phyloP scores from a whole-genome alignment of 2,888 invertebrate genomes.

The Noctua janthina region DNA sequence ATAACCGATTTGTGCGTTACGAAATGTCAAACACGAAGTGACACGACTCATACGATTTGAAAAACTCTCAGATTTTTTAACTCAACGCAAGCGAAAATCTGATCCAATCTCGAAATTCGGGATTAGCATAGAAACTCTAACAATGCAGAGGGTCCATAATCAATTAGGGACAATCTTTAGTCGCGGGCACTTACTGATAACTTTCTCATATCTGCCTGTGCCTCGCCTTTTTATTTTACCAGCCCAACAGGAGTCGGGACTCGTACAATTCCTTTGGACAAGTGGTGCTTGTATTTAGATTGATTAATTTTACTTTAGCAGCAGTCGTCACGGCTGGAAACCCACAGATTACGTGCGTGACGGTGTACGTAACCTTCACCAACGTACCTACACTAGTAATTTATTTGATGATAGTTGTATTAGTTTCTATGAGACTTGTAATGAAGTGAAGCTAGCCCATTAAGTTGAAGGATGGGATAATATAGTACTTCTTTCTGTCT shows the following conservation, averaged over 20 bases:
- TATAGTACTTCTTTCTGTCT: slow-evolving; percentile 11
- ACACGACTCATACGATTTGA: too few relatives aligned
- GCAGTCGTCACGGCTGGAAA: slow-evolving; percentile 48
- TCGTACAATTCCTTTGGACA: background rate
- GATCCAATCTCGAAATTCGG: background rate
- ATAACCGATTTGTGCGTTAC: background rate
- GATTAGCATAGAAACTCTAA: background rate
- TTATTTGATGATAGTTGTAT: slow-evolving; percentile 32
- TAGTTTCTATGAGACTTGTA: slow-evolving; percentile 38
- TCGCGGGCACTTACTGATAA: background rate
- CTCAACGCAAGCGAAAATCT: background rate
- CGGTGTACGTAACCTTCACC: slow-evolving; percentile 48
- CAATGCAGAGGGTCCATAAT: background rate
- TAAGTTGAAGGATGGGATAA: slow-evolving; percentile 28
- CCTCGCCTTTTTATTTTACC: background rate
- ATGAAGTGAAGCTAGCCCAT: slow-evolving; percentile 27
- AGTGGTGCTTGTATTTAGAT: slow-evolving; percentile 9
- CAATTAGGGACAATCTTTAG: background rate
- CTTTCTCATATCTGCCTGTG: background rate
- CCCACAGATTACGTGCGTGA: slow-evolving; percentile 28
- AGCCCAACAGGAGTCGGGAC: background rate
- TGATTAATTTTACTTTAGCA: slow-evolving; percentile 26
- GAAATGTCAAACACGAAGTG: background rate
- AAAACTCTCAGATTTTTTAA: background rate
- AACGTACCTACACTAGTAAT: slow-evolving; percentile 31